These are phyloP conservation scores for Arctocebus calabarensis DNA, from an alignment of 2,797 vertebrate genomes.

Conservation along the genomic window DNA sequence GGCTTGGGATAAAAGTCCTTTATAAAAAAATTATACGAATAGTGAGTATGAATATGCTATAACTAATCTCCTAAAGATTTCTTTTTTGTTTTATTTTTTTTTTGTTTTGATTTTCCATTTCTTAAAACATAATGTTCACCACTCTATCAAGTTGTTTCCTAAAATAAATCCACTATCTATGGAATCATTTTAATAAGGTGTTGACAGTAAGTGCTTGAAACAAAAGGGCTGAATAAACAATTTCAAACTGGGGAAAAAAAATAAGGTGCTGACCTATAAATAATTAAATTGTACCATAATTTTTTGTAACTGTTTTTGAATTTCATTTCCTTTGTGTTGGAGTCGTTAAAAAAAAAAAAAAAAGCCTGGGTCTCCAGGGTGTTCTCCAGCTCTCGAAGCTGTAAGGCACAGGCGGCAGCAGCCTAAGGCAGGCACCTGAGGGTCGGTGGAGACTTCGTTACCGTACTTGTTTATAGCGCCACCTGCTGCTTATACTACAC, in stretches of 20 bases:
- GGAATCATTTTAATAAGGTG: constrained; percentile 21
- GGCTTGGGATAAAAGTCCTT: background rate
- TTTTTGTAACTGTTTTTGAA: background rate
- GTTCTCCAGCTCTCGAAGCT: background rate
- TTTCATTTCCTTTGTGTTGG: background rate
- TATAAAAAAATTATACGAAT: background rate
- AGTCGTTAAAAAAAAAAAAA: too few relatives aligned
- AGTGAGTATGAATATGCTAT: background rate
- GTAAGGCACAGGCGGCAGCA: too few relatives aligned
- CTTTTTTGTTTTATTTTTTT: background rate
- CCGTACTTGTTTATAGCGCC: constrained; percentile 48
- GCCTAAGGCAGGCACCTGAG: background rate
- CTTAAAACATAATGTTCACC: background rate
- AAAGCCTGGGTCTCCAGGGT: background rate
- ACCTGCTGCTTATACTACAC: constrained; percentile 49
- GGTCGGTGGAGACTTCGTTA: too few relatives aligned
- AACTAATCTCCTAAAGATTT: background rate
- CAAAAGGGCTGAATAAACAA: too few relatives aligned
- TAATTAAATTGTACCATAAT: background rate
- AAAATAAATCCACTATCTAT: background rate
- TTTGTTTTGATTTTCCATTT: background rate
- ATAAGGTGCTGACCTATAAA: constrained; percentile 20
- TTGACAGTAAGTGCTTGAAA: background rate
- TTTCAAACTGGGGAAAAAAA: background rate
- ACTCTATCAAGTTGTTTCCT: constrained; percentile 1